A percentile compares a stretch with the other conserved stretches of the same genome.
These are phyloP conservation scores for Toxotes lorentzi DNA, from an alignment of 2,797 vertebrate species.

Conservation along the genomic window DNA sequence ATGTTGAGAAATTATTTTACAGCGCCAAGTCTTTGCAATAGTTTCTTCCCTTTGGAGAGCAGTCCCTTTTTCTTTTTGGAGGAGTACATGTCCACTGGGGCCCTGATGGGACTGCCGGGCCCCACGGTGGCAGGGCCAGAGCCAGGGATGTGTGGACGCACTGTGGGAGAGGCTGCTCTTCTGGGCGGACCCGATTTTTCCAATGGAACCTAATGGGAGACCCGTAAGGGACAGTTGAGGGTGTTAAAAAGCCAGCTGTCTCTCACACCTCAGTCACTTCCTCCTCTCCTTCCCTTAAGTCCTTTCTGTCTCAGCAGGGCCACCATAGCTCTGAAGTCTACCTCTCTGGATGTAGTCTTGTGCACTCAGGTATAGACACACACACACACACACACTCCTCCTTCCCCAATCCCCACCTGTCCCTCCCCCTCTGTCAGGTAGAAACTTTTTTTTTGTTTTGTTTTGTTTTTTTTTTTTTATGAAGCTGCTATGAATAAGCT, in stretches of 20 bases:
- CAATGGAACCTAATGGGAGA: constrained; percentile 95
- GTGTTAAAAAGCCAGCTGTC: constrained; percentile 81
- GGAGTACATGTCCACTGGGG: constrained; percentile 90
- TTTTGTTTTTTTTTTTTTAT: constrained; percentile 10
- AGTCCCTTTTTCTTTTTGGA: constrained; percentile 97
- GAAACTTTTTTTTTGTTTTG: constrained; percentile 23
- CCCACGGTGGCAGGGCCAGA: constrained; percentile 90
- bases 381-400: not conserved
- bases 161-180: constrained; percentile 92
- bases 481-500: constrained; percentile 58
- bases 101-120: constrained; percentile 90
- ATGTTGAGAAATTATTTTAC: constrained; percentile 87
- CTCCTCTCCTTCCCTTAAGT: constrained; percentile 70
- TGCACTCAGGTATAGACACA: constrained; percentile 40
- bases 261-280: constrained; percentile 78
- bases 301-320: constrained; percentile 78
- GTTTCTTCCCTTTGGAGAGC: constrained; percentile 96
- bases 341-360: constrained; percentile 62
- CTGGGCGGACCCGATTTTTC: constrained; percentile 93
- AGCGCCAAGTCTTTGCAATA: constrained; percentile 93
- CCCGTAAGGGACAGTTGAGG: constrained; percentile 89
- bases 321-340: constrained; percentile 74
- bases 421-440: constrained; percentile 41
- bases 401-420: not conserved
- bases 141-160: constrained; percentile 88